Percentiles rank a stretch among this genome's conserved stretches.
These are phyloP conservation scores for Heterotilapia buettikoferi DNA, from an alignment of 2,113 vertebrate species.

Conservation along the genomic window DNA sequence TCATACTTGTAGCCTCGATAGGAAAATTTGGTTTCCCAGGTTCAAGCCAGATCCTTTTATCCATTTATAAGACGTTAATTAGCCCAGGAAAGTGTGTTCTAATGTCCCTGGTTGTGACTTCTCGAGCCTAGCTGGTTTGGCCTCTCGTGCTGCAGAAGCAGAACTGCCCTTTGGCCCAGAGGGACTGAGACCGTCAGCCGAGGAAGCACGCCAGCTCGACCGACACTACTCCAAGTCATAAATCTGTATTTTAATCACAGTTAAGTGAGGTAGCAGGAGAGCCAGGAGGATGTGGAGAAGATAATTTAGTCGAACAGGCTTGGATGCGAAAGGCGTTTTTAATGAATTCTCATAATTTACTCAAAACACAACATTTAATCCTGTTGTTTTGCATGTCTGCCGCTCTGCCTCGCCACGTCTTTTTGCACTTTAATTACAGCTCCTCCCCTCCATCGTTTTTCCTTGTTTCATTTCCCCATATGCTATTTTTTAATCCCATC, in stretches of 20 bases:
- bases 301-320: constrained; percentile 8
- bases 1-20: neutral
- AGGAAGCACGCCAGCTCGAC: neutral
- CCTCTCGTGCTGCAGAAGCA: neutral
- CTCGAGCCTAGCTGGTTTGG: neutral
- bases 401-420: neutral
- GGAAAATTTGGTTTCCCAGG: neutral
- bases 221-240: constrained; percentile 20
- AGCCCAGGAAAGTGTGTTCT: neutral
- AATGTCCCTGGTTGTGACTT: neutral
- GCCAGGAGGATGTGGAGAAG: constrained; percentile 13
- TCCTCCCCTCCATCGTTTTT: neutral
- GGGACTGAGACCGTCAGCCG: constrained; percentile 6
- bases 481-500: neutral
- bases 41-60: neutral
- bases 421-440: constrained; percentile 10
- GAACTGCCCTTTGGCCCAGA: neutral
- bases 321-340: constrained; percentile 34
- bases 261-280: constrained; percentile 29
- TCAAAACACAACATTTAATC: constrained; percentile 37
- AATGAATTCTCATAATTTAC: constrained; percentile 53
- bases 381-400: neutral
- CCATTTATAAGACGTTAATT: neutral
- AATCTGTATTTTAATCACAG: constrained; percentile 53
- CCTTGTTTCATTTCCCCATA: neutral